phyloP scores from a whole-genome alignment of 2,888 invertebrate species.

The Eutolmus rufibarbis region DNA sequence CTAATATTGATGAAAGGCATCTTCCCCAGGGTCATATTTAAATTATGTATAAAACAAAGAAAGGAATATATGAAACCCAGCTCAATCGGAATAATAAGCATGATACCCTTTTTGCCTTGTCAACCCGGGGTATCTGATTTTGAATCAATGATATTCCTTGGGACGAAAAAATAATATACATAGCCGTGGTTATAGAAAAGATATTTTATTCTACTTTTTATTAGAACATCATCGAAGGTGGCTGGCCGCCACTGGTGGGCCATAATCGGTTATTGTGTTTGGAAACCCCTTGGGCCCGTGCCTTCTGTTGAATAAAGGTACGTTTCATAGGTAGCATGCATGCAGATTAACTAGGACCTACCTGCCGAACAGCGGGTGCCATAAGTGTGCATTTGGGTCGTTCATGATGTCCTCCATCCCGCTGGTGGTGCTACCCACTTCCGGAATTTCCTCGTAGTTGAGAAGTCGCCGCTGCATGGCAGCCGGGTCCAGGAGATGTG shows the following conservation, averaged over 20 bases:
- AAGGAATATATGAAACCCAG: neutral
- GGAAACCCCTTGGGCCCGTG: neutral
- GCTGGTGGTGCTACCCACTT: constrained; percentile 72
- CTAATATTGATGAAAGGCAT: neutral
- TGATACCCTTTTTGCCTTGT: neutral
- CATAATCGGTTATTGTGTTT: neutral
- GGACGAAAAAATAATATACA: neutral
- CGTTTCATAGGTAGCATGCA: neutral
- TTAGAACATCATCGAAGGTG: neutral
- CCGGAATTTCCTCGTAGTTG: constrained; percentile 66
- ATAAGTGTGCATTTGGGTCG: constrained; percentile 73
- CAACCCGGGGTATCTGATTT: neutral
- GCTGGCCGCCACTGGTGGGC: neutral
- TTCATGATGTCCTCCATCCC: constrained; percentile 66
- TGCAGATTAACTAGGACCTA: constrained; percentile 62
- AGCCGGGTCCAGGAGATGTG: constrained; percentile 65
- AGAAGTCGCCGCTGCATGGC: constrained; percentile 64
- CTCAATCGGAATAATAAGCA: neutral
- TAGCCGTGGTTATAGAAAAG: neutral
- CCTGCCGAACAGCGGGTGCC: constrained; percentile 89
- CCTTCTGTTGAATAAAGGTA: neutral
- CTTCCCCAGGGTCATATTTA: neutral
- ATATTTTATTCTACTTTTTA: neutral
- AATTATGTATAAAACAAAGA: neutral
- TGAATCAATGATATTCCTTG: neutral